Evolutionary conservation across 2,797 vertebrate genomes (phyloP), one percentile per base, ranked within the genome.

Genomic region (Euthynnus affinis): DNA sequence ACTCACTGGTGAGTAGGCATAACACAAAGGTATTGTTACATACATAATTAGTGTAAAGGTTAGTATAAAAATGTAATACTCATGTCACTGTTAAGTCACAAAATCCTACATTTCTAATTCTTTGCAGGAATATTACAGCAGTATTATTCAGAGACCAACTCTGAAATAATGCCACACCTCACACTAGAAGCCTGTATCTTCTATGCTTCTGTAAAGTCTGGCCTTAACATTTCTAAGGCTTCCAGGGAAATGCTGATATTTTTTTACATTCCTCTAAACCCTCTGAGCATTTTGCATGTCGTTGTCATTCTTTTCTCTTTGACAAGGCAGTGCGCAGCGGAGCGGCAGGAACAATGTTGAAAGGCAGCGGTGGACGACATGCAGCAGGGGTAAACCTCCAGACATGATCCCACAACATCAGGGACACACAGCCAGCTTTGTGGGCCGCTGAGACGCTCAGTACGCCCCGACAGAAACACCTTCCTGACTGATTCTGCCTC

Each of bases 401-500:
- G 42, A 84, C 52, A 12, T n/a, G 40, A 83, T 70, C 61, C 74
- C 29, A 10, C 37, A 3, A 51, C 7, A 25, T 68, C 20, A 4
- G 70, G 18, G 51, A 77, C 49, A 20, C 49, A 9, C n/a, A 34
- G 64, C 29, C 34, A 27, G 29, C 57, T 58, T 71, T 9, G 42
- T 22, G 37, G 55, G 52, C 37, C 29, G 20, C 55, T 5, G 56
- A 51, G 44, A 63, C 9, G 10, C 46, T 13, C 73, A 1, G 4
- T 17, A 0, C 15, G 0, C 42, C 15, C 25, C 7, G 0, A 64
- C 64, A 71, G 78, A 68, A 74, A 82, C 75, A 80, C 80, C 74
- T 80, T 65, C 60, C 78, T 27, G 55, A 61, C 76, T 60, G 70
- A 76, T 80, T 74, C 70, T 67, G 78, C 87, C 80, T 81, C 29